Conservation (phyloP, 2,113 vertebrate genomes). For the Sus scrofa region DNA sequence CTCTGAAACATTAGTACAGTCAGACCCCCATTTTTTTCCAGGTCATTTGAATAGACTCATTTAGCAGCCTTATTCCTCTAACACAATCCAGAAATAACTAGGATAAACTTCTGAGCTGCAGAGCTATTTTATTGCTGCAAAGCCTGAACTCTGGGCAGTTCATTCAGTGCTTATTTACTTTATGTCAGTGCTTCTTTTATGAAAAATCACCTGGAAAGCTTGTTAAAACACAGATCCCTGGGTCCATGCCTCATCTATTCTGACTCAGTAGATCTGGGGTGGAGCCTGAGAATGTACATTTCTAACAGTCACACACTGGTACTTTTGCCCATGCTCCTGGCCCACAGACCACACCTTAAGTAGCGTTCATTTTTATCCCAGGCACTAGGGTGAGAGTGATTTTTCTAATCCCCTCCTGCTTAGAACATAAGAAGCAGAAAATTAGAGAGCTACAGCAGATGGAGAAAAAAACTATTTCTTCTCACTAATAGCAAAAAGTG, state of each 20-base stretch:
- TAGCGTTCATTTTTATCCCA: neutral
- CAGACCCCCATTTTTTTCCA: neutral
- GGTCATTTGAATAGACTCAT: constrained; percentile 9
- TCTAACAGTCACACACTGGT: neutral
- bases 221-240: neutral
- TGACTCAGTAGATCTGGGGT: neutral
- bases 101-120: neutral
- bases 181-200: neutral
- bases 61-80: constrained; percentile 6
- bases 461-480: neutral
- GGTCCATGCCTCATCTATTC: neutral
- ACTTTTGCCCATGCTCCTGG: neutral
- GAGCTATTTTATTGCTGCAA: neutral
- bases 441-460: neutral
- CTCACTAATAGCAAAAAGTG: constrained; percentile 12
- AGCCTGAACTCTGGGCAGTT: neutral
- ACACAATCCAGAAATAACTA: constrained; percentile 40
- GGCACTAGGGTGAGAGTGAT: neutral
- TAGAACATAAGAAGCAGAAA: constrained; percentile 14
- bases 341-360: neutral
- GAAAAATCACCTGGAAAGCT: neutral
- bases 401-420: neutral
- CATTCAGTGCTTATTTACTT: neutral
- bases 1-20: constrained; percentile 37
- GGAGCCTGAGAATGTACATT: neutral